These are phyloP conservation scores for Trissolcus basalis DNA, from an alignment of 1,140 invertebrate genomes.

Conservation along the genomic window DNA sequence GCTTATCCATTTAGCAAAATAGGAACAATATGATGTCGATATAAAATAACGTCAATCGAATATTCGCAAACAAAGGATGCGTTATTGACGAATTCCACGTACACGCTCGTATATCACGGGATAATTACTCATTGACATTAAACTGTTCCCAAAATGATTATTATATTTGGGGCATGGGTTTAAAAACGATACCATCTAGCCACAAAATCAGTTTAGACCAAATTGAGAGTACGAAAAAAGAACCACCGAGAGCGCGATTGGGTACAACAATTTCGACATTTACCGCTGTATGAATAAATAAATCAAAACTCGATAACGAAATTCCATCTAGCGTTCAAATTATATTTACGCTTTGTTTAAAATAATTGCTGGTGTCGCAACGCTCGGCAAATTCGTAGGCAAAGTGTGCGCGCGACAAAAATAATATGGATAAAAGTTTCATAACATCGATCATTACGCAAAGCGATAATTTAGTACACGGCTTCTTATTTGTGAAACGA, in stretches of 20 bases:
- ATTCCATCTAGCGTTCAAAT: too few relatives aligned
- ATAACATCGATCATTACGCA: constrained; percentile 46
- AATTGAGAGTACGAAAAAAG: too few relatives aligned
- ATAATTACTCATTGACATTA: constrained; percentile 5
- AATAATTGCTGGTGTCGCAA: neutral
- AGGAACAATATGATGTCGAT: constrained; percentile 6
- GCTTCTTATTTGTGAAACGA: constrained; percentile 36
- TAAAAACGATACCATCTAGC: too few relatives aligned
- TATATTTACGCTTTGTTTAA: neutral
- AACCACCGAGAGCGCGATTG: too few relatives aligned
- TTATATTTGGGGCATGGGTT: too few relatives aligned
- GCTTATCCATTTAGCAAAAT: constrained; percentile 1
- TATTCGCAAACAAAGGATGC: too few relatives aligned
- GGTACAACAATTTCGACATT: too few relatives aligned
- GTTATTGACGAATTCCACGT: too few relatives aligned
- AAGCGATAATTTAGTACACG: constrained; percentile 40
- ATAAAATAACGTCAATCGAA: neutral
- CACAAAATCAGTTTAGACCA: too few relatives aligned
- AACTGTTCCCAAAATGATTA: neutral
- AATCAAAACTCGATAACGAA: too few relatives aligned
- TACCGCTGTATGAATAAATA: too few relatives aligned
- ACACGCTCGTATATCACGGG: too few relatives aligned
- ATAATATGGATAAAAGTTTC: constrained; percentile 23
- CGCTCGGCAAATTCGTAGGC: neutral
- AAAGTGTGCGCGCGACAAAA: constrained; percentile 10